Evolutionary conservation across 2,888 invertebrate species (phyloP).

Genomic region (Ochropleura plecta): DNA sequence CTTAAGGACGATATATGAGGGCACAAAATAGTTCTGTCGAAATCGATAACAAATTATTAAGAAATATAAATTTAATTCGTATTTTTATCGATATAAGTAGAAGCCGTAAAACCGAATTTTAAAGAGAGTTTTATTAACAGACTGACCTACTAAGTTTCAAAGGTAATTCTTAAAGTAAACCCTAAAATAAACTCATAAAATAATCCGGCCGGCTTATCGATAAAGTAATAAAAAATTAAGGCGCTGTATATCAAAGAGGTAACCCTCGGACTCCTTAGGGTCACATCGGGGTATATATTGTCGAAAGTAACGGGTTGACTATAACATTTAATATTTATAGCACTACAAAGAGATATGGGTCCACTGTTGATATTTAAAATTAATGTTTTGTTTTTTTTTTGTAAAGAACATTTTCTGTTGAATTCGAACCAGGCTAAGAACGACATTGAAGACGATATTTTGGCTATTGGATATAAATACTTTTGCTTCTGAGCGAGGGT

Average conservation of each 20-base stretch:
- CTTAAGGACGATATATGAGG: no score
- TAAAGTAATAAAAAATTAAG: slow-evolving; percentile 59
- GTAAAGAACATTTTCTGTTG: background rate
- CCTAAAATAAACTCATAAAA: slow-evolving; percentile 37
- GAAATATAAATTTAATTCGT: background rate
- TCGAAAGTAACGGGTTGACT: slow-evolving; percentile 45
- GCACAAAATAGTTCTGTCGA: background rate
- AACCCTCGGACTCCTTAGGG: slow-evolving; percentile 56
- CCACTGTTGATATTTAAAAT: slow-evolving; percentile 28
- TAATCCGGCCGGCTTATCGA: slow-evolving; percentile 30
- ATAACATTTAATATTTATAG: slow-evolving; percentile 53
- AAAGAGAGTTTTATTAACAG: slow-evolving; percentile 7
- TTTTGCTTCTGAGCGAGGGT: background rate
- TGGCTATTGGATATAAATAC: background rate
- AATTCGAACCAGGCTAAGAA: background rate
- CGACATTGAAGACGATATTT: background rate
- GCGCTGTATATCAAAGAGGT: slow-evolving; percentile 44
- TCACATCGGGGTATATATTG: slow-evolving; percentile 52
- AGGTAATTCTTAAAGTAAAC: slow-evolving; percentile 19
- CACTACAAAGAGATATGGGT: slow-evolving; percentile 34
- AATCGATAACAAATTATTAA: background rate
- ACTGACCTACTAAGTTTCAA: background rate
- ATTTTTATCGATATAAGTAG: background rate
- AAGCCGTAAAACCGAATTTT: background rate
- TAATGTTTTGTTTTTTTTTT: background rate